Conservation (phyloP, 2,113 vertebrate species). For the Pholis gunnellus region DNA sequence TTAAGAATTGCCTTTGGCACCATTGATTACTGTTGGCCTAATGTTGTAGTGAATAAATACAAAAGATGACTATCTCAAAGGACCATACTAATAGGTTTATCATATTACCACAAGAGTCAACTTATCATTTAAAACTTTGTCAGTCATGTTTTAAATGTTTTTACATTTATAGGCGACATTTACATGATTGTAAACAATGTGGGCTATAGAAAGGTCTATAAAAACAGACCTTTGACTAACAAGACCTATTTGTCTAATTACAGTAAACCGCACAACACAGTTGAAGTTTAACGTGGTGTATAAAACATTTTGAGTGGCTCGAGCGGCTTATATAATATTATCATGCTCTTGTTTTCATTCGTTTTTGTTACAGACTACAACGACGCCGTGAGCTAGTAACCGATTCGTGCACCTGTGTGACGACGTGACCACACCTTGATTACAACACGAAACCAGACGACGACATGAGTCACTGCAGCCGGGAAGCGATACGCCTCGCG, state of each 20-base stretch:
- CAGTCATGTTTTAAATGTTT: not conserved
- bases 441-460: slow-evolving; percentile 68
- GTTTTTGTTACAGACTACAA: not conserved
- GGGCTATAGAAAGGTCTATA: not conserved
- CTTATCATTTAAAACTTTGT: not conserved
- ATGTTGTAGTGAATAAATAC: not conserved
- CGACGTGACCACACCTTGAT: slow-evolving; percentile 69
- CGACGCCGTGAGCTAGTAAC: not conserved
- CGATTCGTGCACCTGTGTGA: slow-evolving; percentile 53
- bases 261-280: not conserved
- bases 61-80: not conserved
- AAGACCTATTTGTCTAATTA: too few species aligned
- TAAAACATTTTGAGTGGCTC: too few species aligned
- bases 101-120: not conserved
- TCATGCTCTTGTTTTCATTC: not conserved
- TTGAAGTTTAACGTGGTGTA: not conserved
- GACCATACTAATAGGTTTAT: not conserved
- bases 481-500: not conserved
- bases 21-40: not conserved
- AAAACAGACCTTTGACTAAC: not conserved
- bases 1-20: not conserved
- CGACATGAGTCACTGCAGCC: slow-evolving; percentile 60
- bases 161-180: not conserved
- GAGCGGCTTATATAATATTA: not conserved
- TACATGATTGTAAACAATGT: not conserved